Percentiles rank a stretch among this genome's conserved stretches.
These are phyloP conservation scores for Heliconius hortense DNA, from an alignment of 2,888 invertebrate genomes.

Conservation along the genomic window DNA sequence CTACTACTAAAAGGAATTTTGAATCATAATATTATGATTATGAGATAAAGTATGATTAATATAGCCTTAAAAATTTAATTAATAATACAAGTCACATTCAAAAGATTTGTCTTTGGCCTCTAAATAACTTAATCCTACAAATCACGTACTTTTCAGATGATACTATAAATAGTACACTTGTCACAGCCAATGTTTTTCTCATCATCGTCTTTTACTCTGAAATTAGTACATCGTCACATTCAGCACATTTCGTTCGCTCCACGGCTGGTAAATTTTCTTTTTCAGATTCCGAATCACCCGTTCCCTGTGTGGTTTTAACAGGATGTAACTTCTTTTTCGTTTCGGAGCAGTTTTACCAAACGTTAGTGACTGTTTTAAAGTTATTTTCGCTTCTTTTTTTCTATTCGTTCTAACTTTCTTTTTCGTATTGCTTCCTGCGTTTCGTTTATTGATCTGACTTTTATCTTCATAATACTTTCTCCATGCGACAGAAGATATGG, in stretches of 20 bases:
- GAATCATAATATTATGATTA: no score
- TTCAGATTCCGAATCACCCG: constrained; percentile 21
- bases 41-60: no score
- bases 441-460: no score
- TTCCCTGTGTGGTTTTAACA: constrained; percentile 9
- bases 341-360: no score
- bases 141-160: constrained; percentile 45
- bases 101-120: constrained; percentile 41
- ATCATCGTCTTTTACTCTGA: constrained; percentile 47
- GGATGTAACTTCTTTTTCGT: constrained; percentile 25
- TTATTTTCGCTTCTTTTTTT: no score
- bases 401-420: no score
- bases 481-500: no score
- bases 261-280: constrained; percentile 30
- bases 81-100: background rate
- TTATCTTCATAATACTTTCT: no score
- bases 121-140: constrained; percentile 40
- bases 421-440: no score
- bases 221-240: constrained; percentile 44
- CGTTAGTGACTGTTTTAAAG: constrained; percentile 14
- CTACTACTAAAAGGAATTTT: no score
- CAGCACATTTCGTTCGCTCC: constrained; percentile 40
- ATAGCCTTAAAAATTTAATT: no score
- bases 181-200: constrained; percentile 43
- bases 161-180: constrained; percentile 24